Conservation (phyloP, 1,140 invertebrate genomes). For the Procambarus virginalis region DNA sequence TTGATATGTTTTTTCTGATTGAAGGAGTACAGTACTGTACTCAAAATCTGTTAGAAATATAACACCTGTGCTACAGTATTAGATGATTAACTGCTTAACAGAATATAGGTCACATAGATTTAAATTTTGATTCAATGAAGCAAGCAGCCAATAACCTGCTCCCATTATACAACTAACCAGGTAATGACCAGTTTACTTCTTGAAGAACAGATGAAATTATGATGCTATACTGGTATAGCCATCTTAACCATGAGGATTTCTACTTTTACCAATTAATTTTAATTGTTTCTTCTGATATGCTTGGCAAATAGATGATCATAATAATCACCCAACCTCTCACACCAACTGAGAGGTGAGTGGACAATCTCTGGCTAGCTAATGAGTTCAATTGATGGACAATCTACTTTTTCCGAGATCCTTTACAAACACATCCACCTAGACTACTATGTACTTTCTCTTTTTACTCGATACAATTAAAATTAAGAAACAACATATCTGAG, state of each 20-base stretch:
- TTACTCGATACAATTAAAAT: not conserved
- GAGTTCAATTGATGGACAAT: not conserved
- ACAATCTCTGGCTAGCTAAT: not conserved
- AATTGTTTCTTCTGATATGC: not conserved
- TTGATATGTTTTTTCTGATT: too few relatives aligned
- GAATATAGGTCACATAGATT: not conserved
- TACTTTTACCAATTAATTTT: not conserved
- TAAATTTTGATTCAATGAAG: not conserved
- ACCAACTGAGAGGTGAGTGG: not conserved
- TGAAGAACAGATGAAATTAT: not conserved
- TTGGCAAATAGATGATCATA: not conserved
- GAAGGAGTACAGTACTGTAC: not conserved
- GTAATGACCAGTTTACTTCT: too few relatives aligned
- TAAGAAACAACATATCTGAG: not conserved
- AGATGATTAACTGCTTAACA: not conserved
- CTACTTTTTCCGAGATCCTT: not conserved
- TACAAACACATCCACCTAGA: not conserved
- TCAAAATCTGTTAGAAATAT: not conserved
- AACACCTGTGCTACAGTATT: not conserved
- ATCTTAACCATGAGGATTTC: too few relatives aligned
- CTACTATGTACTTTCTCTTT: not conserved
- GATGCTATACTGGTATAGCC: not conserved
- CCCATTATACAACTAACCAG: not conserved
- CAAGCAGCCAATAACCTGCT: not conserved
- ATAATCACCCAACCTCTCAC: not conserved